phyloP scores from a whole-genome alignment of 1,140 invertebrate genomes.

The Drosophila saltans region DNA sequence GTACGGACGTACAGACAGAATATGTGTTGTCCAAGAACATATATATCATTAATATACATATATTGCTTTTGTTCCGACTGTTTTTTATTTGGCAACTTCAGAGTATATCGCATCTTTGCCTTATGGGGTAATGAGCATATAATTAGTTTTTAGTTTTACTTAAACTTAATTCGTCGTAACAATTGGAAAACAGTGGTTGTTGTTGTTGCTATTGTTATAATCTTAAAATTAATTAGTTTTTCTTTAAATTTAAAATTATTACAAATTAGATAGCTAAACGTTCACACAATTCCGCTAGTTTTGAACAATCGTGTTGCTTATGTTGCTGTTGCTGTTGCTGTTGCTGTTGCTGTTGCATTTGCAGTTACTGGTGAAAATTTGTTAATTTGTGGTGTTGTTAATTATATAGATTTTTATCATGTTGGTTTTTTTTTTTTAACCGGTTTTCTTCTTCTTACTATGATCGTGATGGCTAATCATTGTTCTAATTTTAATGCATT shows the following conservation, averaged over 20 bases:
- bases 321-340: slow-evolving; percentile 41
- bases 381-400: slow-evolving; percentile 35
- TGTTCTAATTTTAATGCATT: slow-evolving; percentile 6
- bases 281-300: slow-evolving; percentile 62
- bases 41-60: background rate
- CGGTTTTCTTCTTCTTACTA: slow-evolving; percentile 11
- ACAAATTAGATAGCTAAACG: slow-evolving; percentile 25
- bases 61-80: background rate
- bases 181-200: slow-evolving; percentile 61
- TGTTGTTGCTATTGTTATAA: slow-evolving; percentile 48
- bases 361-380: slow-evolving; percentile 35
- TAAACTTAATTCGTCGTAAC: slow-evolving; percentile 60
- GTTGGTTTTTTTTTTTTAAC: slow-evolving; percentile 27
- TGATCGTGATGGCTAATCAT: slow-evolving; percentile 5
- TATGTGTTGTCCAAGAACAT: background rate
- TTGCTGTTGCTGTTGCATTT: slow-evolving; percentile 41
- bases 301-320: slow-evolving; percentile 51
- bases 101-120: slow-evolving; percentile 4
- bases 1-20: background rate
- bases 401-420: slow-evolving; percentile 1
- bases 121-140: slow-evolving; percentile 1
- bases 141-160: slow-evolving; percentile 40
- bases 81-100: background rate
- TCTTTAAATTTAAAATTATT: slow-evolving; percentile 50
- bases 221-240: slow-evolving; percentile 56